Evolutionary conservation across 1,140 invertebrate genomes (phyloP).

Genomic region (Drosophila erecta): DNA sequence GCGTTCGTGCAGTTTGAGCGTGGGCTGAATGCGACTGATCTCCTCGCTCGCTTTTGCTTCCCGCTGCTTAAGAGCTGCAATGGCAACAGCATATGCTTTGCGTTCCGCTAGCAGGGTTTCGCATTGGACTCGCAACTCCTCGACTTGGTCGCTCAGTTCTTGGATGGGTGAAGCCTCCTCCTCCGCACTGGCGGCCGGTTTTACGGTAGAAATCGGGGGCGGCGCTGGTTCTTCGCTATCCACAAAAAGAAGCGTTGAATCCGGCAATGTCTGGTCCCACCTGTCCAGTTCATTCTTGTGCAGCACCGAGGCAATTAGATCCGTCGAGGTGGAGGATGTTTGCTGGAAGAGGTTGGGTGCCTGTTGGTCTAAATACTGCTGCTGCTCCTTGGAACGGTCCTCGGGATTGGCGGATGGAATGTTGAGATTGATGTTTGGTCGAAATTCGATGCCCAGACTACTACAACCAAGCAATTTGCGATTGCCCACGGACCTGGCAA

Average conservation of each 20-base stretch:
- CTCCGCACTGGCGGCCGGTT: background rate
- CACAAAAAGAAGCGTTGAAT: slow-evolving; percentile 7
- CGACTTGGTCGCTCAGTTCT: slow-evolving; percentile 59
- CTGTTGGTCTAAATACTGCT: slow-evolving; percentile 64
- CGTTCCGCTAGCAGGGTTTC: slow-evolving; percentile 56
- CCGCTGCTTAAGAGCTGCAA: slow-evolving; percentile 29
- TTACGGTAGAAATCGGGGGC: slow-evolving; percentile 11
- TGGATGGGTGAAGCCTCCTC: slow-evolving; percentile 34
- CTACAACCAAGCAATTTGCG: slow-evolving; percentile 52
- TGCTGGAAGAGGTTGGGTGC: slow-evolving; percentile 82
- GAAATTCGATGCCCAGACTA: slow-evolving; percentile 65
- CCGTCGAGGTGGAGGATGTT: slow-evolving; percentile 56
- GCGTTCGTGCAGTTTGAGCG: slow-evolving; percentile 72
- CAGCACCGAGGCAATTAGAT: slow-evolving; percentile 77
- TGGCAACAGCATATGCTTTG: slow-evolving; percentile 37
- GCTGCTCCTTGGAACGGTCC: slow-evolving; percentile 53
- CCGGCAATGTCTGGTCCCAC: slow-evolving; percentile 36
- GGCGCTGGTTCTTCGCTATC: slow-evolving; percentile 23
- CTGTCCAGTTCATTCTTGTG: slow-evolving; percentile 81
- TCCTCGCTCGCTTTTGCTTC: slow-evolving; percentile 34
- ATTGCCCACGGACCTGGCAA: slow-evolving; percentile 65
- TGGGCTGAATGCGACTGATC: slow-evolving; percentile 49
- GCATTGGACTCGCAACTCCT: slow-evolving; percentile 62
- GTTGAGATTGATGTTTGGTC: slow-evolving; percentile 73
- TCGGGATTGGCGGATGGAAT: slow-evolving; percentile 57